Evolutionary conservation across 1,140 invertebrate genomes (phyloP), one percentile per base, ranked within the genome.

Genomic region (Dendrolimus kikuchii): DNA sequence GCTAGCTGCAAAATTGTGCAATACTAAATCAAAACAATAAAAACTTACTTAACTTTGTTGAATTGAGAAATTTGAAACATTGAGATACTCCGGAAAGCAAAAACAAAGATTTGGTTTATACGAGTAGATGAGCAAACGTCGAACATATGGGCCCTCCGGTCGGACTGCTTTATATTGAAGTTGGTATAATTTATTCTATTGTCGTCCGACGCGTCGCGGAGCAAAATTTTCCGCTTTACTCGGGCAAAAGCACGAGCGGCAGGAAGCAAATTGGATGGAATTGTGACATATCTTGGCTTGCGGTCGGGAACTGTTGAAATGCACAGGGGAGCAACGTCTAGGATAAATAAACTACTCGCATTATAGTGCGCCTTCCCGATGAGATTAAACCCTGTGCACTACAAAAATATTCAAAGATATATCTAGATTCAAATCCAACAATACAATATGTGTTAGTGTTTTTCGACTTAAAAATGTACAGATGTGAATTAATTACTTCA

Each of bases 201-300:
- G 51, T 45, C 23, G 23, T 23, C 23, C 42, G 49, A 46, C 40
- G 53, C 68, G 64, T 58, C 64, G 64, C 55, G 54, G 73, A 68
- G 69, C 60, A 73, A 81, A 71, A 80, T 82, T 82, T 82, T 74
- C 71, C 65, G 74, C 70, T 80, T 81, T 82, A 81, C 72, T 73
- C 71, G 65, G 75, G 71, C 63, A 73, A 68, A 61, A 68, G 71
- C 61, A 64, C 64, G 67, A 68, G 60, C 74, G 71, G 71, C 71
- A 68, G 76, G 74, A 81, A 71, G 76, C 71, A 81, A 85, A 85
- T 85, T 82, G 77, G 81, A 81, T 78, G 68, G 73, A 74, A 81
- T 81, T 81, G 80, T 75, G 80, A 82, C 77, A 80, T 79, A 81
- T 81, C 76, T 77, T 72, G 66, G 66, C 66, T 80, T 63, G 71